Evolutionary conservation across 2,888 invertebrate species (phyloP), one percentile per base, ranked within the genome.

Genomic region (Meiosimyza decipiens): DNA sequence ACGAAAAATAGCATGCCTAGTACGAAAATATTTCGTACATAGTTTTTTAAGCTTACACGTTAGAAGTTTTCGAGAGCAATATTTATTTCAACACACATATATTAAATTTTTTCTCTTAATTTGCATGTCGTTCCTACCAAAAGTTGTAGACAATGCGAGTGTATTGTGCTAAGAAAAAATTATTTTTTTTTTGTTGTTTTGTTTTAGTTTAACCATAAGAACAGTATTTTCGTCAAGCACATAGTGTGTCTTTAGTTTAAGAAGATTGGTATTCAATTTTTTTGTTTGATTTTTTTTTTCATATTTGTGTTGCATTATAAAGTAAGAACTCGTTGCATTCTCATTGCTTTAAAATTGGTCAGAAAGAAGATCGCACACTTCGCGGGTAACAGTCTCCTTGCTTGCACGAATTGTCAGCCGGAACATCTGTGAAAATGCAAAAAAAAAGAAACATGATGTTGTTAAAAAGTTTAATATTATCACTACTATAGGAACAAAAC

Each of bases 391-490:
- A 76, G 93, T 90, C 88, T 98, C 98, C 90, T 98, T 98, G 89
- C 98, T 99, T 80, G 98, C 96, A 86, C 99, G 92, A 78, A 99
- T 94, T 74, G 99, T 99, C 86, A 99, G 90, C 86, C 99, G 95
- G 90, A 95, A 99, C 99, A 99, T 98, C 97, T 99, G 91, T 2
- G 90, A 88, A 68, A 47, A 15, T 16, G 66, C 50, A 63, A 63
- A 59, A 62, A 2, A 69, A 22, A 57, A 40, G 13, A 60, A 65
- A 13, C 6, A 22, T 33, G 12, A 47, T 28, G 4, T 0, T 28
- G 28, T 28, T 28, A 28, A 28, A 28, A 28, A 3, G 4, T 4
- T 4, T 28, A 28, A 28, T 28, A 3, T 28, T 28, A 28, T 28
- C 28, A 28, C 28, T 28, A 28, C 28, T 28, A 28, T 3, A 3